Evolutionary conservation across 2,888 invertebrate species (phyloP).

Genomic region (Dasysyrphus tricinctus): DNA sequence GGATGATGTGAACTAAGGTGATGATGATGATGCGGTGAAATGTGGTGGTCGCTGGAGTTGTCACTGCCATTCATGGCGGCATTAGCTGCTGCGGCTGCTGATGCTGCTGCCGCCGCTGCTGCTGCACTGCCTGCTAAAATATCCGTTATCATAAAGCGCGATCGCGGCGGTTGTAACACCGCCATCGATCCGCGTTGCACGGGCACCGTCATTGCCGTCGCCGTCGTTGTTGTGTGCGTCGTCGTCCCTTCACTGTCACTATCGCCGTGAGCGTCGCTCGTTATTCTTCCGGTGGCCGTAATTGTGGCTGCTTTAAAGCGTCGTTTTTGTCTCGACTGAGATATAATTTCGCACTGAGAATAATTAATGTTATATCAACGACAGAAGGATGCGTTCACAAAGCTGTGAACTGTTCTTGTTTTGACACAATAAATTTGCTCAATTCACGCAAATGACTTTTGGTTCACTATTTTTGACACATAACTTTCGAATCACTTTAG

Average conservation of each 20-base stretch:
- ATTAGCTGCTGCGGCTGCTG: constrained; percentile 72
- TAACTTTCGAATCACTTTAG: constrained; percentile 23
- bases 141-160: constrained; percentile 95
- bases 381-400: constrained; percentile 38
- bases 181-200: constrained; percentile 84
- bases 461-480: constrained; percentile 30
- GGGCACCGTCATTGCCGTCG: constrained; percentile 83
- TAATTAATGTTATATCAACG: constrained; percentile 7
- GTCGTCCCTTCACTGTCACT: constrained; percentile 80
- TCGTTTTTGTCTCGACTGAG: constrained; percentile 51
- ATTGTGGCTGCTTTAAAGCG: constrained; percentile 72
- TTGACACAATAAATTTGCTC: constrained; percentile 34
- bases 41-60: constrained; percentile 72
- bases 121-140: constrained; percentile 88
- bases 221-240: constrained; percentile 62
- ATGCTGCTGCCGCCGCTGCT: constrained; percentile 82
- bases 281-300: constrained; percentile 76
- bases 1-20: constrained; percentile 74
- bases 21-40: constrained; percentile 76
- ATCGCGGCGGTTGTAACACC: constrained; percentile 88
- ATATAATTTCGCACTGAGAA: constrained; percentile 21
- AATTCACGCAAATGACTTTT: constrained; percentile 40
- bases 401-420: constrained; percentile 36
- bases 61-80: constrained; percentile 74
- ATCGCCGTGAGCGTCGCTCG: constrained; percentile 74